Evolutionary conservation across 2,888 invertebrate species (phyloP).

Genomic region (Gortyna flavago): DNA sequence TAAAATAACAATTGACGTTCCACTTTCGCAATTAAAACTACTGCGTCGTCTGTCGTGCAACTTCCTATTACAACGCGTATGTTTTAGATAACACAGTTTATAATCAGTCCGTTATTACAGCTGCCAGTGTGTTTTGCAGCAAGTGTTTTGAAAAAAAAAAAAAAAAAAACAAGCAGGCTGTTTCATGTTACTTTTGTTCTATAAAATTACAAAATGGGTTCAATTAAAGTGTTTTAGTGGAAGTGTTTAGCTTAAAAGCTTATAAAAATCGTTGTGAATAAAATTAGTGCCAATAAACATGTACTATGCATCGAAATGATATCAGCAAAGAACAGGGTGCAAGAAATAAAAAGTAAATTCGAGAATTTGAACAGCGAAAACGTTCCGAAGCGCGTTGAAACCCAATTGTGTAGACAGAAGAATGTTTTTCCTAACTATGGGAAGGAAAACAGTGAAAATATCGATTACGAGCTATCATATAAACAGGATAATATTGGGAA

Average conservation of each 20-base stretch:
- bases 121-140: slow-evolving; percentile 48
- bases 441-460: slow-evolving; percentile 63
- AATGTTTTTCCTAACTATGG: slow-evolving; percentile 45
- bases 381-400: slow-evolving; percentile 63
- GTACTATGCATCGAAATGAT: slow-evolving; percentile 84
- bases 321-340: slow-evolving; percentile 90
- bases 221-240: slow-evolving; percentile 11
- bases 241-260: slow-evolving; percentile 7
- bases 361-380: slow-evolving; percentile 87
- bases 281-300: slow-evolving; percentile 72
- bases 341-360: slow-evolving; percentile 92
- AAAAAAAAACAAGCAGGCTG: slow-evolving; percentile 49
- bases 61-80: slow-evolving; percentile 50
- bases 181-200: slow-evolving; percentile 45
- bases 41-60: slow-evolving; percentile 60
- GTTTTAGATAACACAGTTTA: slow-evolving; percentile 41
- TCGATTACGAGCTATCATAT: slow-evolving; percentile 61
- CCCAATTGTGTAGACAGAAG: slow-evolving; percentile 67
- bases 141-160: slow-evolving; percentile 55
- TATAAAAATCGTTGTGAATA: slow-evolving; percentile 22
- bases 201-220: slow-evolving; percentile 27
- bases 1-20: slow-evolving; percentile 70
- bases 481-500: slow-evolving; percentile 60
- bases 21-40: slow-evolving; percentile 65
- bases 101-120: slow-evolving; percentile 45